Evolutionary conservation across 2,113 vertebrate genomes (phyloP), one percentile per base, ranked within the genome.

Genomic region (Fulmarus glacialis): DNA sequence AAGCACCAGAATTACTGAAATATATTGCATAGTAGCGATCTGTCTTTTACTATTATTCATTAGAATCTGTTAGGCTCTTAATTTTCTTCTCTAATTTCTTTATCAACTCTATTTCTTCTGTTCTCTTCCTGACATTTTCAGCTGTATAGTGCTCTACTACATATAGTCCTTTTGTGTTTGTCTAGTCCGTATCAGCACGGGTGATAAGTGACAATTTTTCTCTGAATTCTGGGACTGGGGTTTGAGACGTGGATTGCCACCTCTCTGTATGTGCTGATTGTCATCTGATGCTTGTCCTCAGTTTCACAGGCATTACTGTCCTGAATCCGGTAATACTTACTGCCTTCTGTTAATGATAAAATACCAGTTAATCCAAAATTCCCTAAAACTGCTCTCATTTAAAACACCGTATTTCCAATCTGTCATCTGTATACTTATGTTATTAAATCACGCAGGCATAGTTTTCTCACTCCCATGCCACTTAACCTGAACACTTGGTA

Each of bases 381-480:
- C 29, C n/a, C 8, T 48, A 7, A 40, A 87, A 77, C 9, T 59
- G 8, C 6, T 71, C 2, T 47, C 24, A 48, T 92, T 43, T 72
- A 55, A 67, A 70, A 43, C 8, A 9, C 4, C 11, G 0, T 21
- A 21, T 17, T 56, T 36, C 38, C 36, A 18, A 26, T 43, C 9
- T 55, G 32, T 34, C 6, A 27, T 11, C 15, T 75, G 7, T 16
- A 12, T 9, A 12, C 7, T 75, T 62, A 20, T n/a, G 12, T 27
- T 30, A 34, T 23, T n/a, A n/a, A 64, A 27, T 24, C 4, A 47
- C 0, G 0, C 10, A 36, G 10, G 4, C 22, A 34, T 7, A 23
- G 62, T 11, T 77, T 80, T 53, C 38, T 50, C 9, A 30, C 3
- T 48, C 38, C 21, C 12, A 11, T 29, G 11, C 1, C 15, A 47